phyloP scores from a whole-genome alignment of 2,113 vertebrate species.

The Aleadryas rufinucha region DNA sequence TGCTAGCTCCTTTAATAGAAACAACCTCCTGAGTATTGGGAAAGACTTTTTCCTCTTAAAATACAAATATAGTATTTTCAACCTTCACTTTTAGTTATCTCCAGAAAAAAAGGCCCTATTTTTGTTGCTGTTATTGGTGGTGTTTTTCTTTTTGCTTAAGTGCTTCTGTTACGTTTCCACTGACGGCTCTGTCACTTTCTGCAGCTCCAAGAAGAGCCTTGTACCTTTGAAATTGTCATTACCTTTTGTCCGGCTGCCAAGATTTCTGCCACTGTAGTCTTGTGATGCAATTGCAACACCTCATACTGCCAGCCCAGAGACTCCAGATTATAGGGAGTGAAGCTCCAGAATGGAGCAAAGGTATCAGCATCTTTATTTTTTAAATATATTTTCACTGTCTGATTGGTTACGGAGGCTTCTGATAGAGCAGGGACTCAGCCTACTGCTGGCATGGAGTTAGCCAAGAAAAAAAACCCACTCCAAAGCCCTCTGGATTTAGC shows the following conservation, averaged over 20 bases:
- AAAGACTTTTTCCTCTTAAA: neutral
- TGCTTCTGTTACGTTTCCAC: slow-evolving; percentile 20
- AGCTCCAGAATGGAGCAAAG: neutral
- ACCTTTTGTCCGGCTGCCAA: slow-evolving; percentile 52
- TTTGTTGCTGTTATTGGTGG: neutral
- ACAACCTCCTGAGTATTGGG: neutral
- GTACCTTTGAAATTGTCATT: slow-evolving; percentile 67
- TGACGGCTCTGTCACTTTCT: slow-evolving; percentile 45
- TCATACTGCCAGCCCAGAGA: neutral
- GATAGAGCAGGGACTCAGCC: neutral
- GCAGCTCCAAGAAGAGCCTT: slow-evolving; percentile 25
- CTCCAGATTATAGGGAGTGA: neutral
- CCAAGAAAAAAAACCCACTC: rapidly evolving
- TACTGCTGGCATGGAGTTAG: neutral
- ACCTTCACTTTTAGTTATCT: neutral
- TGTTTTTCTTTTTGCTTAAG: slow-evolving; percentile 10
- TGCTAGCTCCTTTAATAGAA: neutral
- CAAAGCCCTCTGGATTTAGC: neutral
- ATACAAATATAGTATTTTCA: neutral
- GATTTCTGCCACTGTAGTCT: neutral
- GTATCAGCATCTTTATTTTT: neutral
- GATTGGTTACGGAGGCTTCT: neutral
- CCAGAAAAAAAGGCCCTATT: neutral
- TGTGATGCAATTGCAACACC: neutral
- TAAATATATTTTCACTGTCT: neutral